Conservation (phyloP, 2,888 invertebrate genomes). For the Perdita meconis region DNA sequence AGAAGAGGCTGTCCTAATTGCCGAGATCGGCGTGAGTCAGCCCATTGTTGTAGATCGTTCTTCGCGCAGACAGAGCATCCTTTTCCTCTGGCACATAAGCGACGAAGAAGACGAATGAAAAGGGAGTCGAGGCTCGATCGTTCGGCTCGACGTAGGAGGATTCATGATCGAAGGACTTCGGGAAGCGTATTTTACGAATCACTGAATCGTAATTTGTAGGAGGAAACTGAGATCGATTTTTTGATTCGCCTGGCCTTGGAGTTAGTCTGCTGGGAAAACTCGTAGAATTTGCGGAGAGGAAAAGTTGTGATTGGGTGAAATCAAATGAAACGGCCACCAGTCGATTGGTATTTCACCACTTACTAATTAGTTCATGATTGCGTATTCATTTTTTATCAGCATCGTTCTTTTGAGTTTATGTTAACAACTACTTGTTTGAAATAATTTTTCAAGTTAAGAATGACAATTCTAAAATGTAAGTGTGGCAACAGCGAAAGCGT, state of each 20-base stretch:
- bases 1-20: constrained; percentile 62
- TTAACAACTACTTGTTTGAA: too few relatives aligned
- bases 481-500: too few relatives aligned
- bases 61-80: constrained; percentile 7
- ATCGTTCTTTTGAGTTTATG: too few relatives aligned
- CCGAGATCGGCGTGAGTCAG: constrained; percentile 61
- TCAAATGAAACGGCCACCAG: constrained; percentile 10
- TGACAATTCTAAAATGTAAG: too few relatives aligned
- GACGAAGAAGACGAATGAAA: constrained; percentile 17
- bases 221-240: background rate
- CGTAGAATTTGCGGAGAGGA: constrained; percentile 32
- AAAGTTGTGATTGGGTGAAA: constrained; percentile 22
- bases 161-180: background rate
- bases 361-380: too few relatives aligned
- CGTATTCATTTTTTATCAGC: too few relatives aligned
- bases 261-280: background rate
- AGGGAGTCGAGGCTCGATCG: constrained; percentile 19
- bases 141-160: background rate
- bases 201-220: constrained; percentile 5
- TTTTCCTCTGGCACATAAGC: constrained; percentile 27
- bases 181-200: constrained; percentile 28
- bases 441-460: too few relatives aligned
- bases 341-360: background rate
- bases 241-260: constrained; percentile 21
- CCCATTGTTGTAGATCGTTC: constrained; percentile 51